A percentile compares a stretch with the other conserved stretches of the same genome.
Evolutionary conservation across 2,888 invertebrate genomes (phyloP).

Genomic region (Clitarchus hookeri): DNA sequence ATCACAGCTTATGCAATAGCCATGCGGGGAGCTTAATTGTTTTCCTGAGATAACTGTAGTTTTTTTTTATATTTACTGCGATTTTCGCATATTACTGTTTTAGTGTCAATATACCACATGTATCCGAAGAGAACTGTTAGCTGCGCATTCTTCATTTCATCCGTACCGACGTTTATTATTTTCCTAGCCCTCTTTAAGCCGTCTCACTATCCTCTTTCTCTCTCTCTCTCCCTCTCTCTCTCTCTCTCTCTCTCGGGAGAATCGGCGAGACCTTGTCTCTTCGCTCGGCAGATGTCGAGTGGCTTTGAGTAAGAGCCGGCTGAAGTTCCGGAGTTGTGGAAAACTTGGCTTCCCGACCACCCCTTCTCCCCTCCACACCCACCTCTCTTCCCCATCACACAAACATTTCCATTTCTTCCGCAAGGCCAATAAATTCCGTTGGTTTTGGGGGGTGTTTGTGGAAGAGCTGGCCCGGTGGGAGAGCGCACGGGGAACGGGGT

Average conservation of each 20-base stretch:
- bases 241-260: no score
- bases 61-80: no score
- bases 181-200: background rate
- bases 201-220: background rate
- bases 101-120: no score
- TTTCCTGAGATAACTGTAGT: no score
- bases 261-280: no score
- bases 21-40: no score
- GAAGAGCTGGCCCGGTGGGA: background rate
- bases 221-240: background rate
- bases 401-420: slow-evolving; percentile 14
- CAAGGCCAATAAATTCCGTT: slow-evolving; percentile 1
- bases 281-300: background rate
- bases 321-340: background rate
- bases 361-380: background rate
- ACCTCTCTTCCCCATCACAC: background rate
- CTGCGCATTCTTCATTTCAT: no score
- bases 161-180: background rate
- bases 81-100: no score
- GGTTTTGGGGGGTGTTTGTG: background rate
- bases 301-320: background rate
- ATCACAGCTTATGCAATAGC: no score
- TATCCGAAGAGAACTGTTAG: no score
- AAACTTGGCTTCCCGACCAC: background rate
- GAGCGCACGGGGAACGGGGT: background rate